Percentiles rank a stretch among this genome's conserved stretches.
phyloP scores from a whole-genome alignment of 1,140 invertebrate genomes.

The Rhizoglyphus robini region DNA sequence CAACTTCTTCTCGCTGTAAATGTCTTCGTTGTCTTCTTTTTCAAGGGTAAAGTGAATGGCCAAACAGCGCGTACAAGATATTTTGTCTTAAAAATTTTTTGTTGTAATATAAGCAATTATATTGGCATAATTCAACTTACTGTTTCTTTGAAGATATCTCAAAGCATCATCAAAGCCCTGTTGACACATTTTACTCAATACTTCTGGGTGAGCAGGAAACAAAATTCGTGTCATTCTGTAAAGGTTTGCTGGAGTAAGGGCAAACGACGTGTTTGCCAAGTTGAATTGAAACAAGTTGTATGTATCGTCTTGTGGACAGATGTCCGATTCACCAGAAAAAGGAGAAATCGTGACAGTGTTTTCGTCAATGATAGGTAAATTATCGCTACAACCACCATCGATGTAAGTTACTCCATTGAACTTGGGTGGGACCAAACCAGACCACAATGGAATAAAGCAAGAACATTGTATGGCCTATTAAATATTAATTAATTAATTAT shows the following conservation, averaged over 20 bases:
- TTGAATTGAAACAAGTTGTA: slow-evolving; percentile 52
- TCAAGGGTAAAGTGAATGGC: slow-evolving; percentile 23
- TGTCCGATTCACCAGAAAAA: slow-evolving; percentile 94
- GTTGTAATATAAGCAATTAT: not conserved
- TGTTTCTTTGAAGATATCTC: slow-evolving; percentile 77
- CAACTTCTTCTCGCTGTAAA: not conserved
- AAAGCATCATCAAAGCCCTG: slow-evolving; percentile 95
- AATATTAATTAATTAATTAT: too few relatives aligned
- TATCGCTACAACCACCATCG: slow-evolving; percentile 93
- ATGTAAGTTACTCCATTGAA: slow-evolving; percentile 83
- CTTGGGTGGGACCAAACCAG: slow-evolving; percentile 74
- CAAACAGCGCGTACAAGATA: slow-evolving; percentile 27
- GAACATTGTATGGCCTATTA: slow-evolving; percentile 71
- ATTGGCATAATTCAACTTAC: slow-evolving; percentile 29
- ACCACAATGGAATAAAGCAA: slow-evolving; percentile 90
- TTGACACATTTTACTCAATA: slow-evolving; percentile 80
- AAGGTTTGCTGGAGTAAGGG: slow-evolving; percentile 62
- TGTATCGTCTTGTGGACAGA: slow-evolving; percentile 75
- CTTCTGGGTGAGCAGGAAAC: slow-evolving; percentile 85
- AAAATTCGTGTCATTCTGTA: slow-evolving; percentile 77
- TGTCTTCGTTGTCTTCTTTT: slow-evolving; percentile 21
- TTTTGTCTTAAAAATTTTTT: slow-evolving; percentile 21
- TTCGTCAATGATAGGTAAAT: slow-evolving; percentile 80
- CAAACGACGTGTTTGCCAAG: slow-evolving; percentile 85
- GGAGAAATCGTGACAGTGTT: slow-evolving; percentile 93